Conservation (phyloP, 2,797 vertebrate species). For the Psittacula echo region DNA sequence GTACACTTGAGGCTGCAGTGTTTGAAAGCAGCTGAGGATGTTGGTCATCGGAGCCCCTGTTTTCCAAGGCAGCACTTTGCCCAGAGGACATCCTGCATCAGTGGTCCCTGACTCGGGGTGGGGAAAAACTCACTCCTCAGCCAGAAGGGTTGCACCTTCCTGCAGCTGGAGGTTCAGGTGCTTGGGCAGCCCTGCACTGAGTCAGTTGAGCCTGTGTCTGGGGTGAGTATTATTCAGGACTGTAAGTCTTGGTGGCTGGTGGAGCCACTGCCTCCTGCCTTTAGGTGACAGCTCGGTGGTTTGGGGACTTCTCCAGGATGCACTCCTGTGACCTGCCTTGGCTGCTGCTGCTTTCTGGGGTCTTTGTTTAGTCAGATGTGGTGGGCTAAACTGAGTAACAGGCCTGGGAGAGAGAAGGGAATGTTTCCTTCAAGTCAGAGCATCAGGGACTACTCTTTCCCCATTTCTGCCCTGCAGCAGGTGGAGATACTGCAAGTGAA, state of each 20-base stretch:
- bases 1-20: neutral
- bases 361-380: rapidly evolving
- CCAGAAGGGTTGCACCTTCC: neutral
- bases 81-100: neutral
- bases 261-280: neutral
- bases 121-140: neutral
- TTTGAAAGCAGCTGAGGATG: neutral
- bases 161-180: neutral
- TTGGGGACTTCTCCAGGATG: neutral
- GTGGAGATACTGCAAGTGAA: neutral
- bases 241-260: neutral
- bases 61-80: neutral
- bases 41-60: rapidly evolving
- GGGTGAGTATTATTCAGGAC: neutral
- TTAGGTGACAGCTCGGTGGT: neutral
- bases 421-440: neutral
- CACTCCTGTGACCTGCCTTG: neutral
- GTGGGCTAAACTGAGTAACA: neutral
- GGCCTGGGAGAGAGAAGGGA: neutral
- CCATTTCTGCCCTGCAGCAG: neutral
- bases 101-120: neutral
- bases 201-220: neutral
- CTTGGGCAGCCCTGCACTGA: rapidly evolving
- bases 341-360: neutral
- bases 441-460: neutral